Evolutionary conservation across 2,797 vertebrate genomes (phyloP), one percentile per base, ranked within the genome.

Genomic region (Malurus leucopterus): DNA sequence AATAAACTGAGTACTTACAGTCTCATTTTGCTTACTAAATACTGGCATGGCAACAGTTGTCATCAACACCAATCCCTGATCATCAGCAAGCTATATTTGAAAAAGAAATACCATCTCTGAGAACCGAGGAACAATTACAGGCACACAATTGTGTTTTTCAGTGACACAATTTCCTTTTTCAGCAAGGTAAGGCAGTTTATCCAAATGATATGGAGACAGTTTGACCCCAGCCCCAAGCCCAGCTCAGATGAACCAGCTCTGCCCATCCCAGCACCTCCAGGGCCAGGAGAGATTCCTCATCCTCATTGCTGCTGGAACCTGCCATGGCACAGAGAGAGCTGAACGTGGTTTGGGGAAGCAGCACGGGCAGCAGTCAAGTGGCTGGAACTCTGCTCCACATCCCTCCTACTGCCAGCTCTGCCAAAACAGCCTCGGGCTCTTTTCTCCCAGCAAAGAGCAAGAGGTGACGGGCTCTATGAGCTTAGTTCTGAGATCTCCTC

Each of bases 1-100:
- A 90, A 92, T 15, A 55, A 34, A 59, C 47, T 36, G 58, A 75
- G 47, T 96, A 99, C 98, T 99, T 96, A 99, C 99, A 54, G 99
- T 99, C 96, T 99, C 98, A 29, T 99, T 99, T 97, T 99, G 98
- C 95, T 99, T 99, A 98, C 99, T 99, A 95, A 99, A 99, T 64
- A 99, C 99, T 7, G 99, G 99, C 99, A 99, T 99, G 94, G 99
- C 99, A 22, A 99, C 99, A 8, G 99, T 99, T 26, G 99, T 99
- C 97, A 98, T 99, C 95, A 99, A 96, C 95, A 98, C 98, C 43
- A 98, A 96, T 69, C 98, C 98, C 27, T 98, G 96, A 96, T 98
- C 99, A 72, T 98, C 97, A 4, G 98, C 98, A 91, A 99, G 96
- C 99, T 99, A 92, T 74, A 95, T 95, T 86, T 80, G 73, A 92